These are phyloP conservation scores for Knipowitschia caucasica DNA, from an alignment of 2,797 vertebrate species.

Conservation along the genomic window DNA sequence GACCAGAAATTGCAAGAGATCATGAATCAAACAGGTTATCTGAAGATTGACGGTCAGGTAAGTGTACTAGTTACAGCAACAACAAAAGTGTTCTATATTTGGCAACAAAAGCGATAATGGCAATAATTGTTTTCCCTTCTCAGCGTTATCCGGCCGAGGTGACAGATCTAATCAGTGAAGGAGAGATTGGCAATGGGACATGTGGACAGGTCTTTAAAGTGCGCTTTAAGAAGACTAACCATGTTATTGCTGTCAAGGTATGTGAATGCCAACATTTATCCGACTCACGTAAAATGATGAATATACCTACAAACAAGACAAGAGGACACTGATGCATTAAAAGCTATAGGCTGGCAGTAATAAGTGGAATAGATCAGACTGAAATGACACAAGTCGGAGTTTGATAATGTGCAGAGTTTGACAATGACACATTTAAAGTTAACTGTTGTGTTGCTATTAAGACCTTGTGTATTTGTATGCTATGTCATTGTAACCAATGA, in stretches of 20 bases:
- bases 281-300: too few species aligned
- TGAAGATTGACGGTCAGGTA: conserved; percentile 92
- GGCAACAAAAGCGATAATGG: neutral
- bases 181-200: conserved; percentile 92
- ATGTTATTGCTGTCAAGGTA: conserved; percentile 92
- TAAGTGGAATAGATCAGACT: too few species aligned
- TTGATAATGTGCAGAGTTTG: too few species aligned
- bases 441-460: too few species aligned
- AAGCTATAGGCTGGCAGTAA: too few species aligned
- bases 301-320: too few species aligned
- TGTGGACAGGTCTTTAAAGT: conserved; percentile 96
- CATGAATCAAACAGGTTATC: conserved; percentile 93
- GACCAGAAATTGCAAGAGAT: conserved; percentile 95
- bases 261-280: conserved; percentile 28
- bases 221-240: conserved; percentile 89
- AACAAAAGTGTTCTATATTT: neutral
- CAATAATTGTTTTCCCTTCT: neutral
- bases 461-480: too few species aligned
- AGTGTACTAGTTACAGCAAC: conserved; percentile 15
- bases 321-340: too few species aligned
- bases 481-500: too few species aligned
- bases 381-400: too few species aligned
- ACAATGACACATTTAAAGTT: too few species aligned
- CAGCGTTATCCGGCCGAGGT: conserved; percentile 93
- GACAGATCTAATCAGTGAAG: conserved; percentile 88